phyloP scores from a whole-genome alignment of 2,113 vertebrate genomes.

The Cettia cetti region DNA sequence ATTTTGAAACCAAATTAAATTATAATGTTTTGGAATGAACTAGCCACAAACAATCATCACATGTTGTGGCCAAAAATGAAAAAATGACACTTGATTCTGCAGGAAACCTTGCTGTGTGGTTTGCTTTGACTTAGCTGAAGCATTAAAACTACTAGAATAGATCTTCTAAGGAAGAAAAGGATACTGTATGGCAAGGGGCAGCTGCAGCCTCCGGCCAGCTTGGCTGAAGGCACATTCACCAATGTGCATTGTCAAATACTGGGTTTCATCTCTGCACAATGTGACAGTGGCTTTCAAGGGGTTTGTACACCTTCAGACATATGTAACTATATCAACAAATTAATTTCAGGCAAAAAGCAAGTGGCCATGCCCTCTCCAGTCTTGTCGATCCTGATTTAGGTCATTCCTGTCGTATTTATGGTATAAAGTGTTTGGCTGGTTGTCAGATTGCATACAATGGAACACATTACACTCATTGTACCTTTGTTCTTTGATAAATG shows the following conservation, averaged over 20 bases:
- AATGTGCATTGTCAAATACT: accelerated
- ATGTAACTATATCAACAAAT: background rate
- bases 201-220: background rate
- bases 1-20: background rate
- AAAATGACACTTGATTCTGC: background rate
- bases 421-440: background rate
- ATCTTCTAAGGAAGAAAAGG: background rate
- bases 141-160: background rate
- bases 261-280: background rate
- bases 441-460: background rate
- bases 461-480: background rate
- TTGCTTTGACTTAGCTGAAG: background rate
- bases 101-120: background rate
- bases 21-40: background rate
- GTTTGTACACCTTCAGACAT: background rate
- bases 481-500: background rate
- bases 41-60: background rate
- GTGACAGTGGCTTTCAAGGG: background rate
- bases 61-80: background rate
- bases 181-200: background rate
- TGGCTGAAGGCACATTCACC: background rate
- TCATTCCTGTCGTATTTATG: background rate
- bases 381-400: background rate
- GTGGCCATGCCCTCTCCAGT: background rate
- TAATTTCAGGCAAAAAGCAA: background rate